Evolutionary conservation across 2,888 invertebrate species (phyloP).

Genomic region (Oscheius sp.): DNA sequence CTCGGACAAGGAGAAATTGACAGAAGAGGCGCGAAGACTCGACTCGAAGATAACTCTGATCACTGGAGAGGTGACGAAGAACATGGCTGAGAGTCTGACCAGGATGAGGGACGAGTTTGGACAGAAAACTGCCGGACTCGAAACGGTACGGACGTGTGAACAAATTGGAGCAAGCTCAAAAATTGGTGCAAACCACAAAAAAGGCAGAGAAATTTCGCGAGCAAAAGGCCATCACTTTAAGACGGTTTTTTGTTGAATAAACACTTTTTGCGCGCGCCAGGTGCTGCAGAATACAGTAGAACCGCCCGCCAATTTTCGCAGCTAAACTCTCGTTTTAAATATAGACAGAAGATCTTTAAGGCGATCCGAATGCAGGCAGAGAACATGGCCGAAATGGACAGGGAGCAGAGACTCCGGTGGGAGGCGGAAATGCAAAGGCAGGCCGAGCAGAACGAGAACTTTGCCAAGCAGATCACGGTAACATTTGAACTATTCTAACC

Average conservation of each 20-base stretch:
- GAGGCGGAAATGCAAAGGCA: conserved; percentile 54
- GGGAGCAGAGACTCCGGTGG: conserved; percentile 52
- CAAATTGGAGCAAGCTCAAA: no score
- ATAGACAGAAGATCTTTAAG: not conserved
- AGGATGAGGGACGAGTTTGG: conserved; percentile 64
- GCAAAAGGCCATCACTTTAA: no score
- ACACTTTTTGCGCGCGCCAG: not conserved
- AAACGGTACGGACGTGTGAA: conserved; percentile 38
- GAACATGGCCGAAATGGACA: conserved; percentile 52
- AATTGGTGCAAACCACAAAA: no score
- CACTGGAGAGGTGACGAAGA: conserved; percentile 65
- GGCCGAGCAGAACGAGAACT: conserved; percentile 55
- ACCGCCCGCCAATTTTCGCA: not conserved
- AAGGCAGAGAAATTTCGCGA: no score
- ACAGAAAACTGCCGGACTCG: conserved; percentile 45
- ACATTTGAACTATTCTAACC: not conserved
- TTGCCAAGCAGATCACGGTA: conserved; percentile 51
- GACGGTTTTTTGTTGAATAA: not conserved
- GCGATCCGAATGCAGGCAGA: conserved; percentile 13
- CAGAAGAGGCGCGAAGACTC: conserved; percentile 65
- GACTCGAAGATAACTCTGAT: conserved; percentile 69
- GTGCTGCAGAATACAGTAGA: no score
- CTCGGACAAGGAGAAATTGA: conserved; percentile 63
- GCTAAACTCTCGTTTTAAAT: not conserved
- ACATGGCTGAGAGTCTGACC: conserved; percentile 61